These are phyloP conservation scores for Cryptocheilus praepositus DNA, from an alignment of 2,888 invertebrate genomes.

Conservation along the genomic window DNA sequence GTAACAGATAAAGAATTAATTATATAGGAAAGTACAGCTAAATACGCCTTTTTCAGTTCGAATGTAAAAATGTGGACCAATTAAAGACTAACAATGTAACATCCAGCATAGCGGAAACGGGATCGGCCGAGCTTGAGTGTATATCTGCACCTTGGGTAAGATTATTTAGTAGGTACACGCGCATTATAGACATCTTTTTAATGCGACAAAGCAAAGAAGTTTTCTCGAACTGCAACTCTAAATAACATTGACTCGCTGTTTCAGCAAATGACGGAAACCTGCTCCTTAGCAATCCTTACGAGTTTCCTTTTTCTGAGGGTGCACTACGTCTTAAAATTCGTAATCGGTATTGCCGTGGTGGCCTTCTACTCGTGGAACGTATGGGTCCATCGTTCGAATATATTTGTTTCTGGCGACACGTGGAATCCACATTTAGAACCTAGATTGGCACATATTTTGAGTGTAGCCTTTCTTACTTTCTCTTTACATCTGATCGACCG, in stretches of 20 bases:
- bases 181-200: constrained; percentile 21
- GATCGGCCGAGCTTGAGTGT: constrained; percentile 59
- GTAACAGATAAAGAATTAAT: neutral
- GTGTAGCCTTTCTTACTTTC: constrained; percentile 83
- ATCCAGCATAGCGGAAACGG: constrained; percentile 51
- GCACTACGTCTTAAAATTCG: constrained; percentile 87
- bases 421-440: constrained; percentile 84
- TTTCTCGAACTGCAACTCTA: neutral
- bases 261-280: constrained; percentile 87
- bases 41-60: constrained; percentile 58
- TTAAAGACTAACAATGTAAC: constrained; percentile 58
- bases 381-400: constrained; percentile 78
- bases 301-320: constrained; percentile 91
- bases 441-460: constrained; percentile 84
- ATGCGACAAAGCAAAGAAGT: neutral
- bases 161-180: constrained; percentile 53
- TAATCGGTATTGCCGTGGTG: constrained; percentile 81
- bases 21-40: constrained; percentile 4
- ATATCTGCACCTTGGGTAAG: constrained; percentile 69
- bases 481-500: constrained; percentile 91
- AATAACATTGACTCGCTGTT: constrained; percentile 57
- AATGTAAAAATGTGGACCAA: constrained; percentile 61
- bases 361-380: constrained; percentile 82
- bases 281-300: constrained; percentile 80
- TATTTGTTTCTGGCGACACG: constrained; percentile 79